Evolutionary conservation across 1,140 invertebrate species (phyloP).

Genomic region (Chironomus striatipennis): DNA sequence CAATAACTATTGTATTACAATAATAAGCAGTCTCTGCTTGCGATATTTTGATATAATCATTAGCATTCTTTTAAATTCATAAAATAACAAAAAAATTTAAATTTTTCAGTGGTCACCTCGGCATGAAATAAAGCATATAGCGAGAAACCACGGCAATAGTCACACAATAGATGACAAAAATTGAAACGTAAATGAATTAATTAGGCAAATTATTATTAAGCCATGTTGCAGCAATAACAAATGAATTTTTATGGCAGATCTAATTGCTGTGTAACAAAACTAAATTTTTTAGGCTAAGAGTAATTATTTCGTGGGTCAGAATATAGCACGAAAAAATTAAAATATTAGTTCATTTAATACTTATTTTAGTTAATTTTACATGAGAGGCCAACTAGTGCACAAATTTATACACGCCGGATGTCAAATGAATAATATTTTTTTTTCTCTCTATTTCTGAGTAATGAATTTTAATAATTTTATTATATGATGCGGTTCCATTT

Average conservation of each 20-base stretch:
- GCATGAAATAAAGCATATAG: not conserved
- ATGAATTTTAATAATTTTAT: constrained; percentile 17
- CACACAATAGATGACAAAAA: not conserved
- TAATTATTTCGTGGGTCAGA: not conserved
- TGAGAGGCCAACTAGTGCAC: not conserved
- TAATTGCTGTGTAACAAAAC: not conserved
- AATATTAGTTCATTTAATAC: not conserved
- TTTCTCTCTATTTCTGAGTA: not conserved
- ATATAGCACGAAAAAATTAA: not conserved
- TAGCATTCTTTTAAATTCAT: too few relatives aligned
- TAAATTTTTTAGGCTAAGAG: not conserved
- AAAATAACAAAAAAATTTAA: too few relatives aligned
- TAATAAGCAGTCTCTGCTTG: too few relatives aligned
- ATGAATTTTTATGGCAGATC: not conserved
- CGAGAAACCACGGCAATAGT: not conserved
- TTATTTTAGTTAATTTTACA: not conserved
- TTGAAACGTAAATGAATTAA: constrained; percentile 19
- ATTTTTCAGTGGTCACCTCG: constrained; percentile 2
- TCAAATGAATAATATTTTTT: not conserved
- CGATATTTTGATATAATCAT: too few relatives aligned
- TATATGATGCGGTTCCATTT: not conserved
- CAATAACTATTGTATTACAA: too few relatives aligned
- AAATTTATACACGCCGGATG: not conserved
- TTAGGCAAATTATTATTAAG: constrained; percentile 5
- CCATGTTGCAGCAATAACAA: not conserved